Evolutionary conservation across 2,797 vertebrate species (phyloP).

Genomic region (Echiichthys vipera): DNA sequence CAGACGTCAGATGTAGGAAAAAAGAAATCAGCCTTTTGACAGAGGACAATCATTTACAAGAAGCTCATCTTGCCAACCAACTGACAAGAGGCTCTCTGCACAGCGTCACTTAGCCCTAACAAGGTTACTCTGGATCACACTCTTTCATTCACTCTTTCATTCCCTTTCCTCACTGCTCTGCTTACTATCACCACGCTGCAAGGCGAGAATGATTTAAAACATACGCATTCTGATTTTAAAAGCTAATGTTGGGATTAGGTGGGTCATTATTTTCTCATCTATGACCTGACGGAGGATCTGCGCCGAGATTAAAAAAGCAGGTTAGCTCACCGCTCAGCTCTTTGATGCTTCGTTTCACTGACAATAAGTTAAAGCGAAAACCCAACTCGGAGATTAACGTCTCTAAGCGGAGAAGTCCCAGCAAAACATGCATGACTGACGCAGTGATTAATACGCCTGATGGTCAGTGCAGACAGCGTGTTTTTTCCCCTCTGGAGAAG

Average conservation of each 20-base stretch:
- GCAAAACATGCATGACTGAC: slow-evolving; percentile 76
- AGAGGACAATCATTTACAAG: slow-evolving; percentile 76
- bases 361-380: slow-evolving; percentile 79
- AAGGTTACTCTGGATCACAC: slow-evolving; percentile 84
- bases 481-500: slow-evolving; percentile 62
- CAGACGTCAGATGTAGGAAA: slow-evolving; percentile 64
- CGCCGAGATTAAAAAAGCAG: slow-evolving; percentile 79
- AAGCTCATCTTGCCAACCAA: slow-evolving; percentile 81
- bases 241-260: slow-evolving; percentile 84
- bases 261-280: slow-evolving; percentile 85
- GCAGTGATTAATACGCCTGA: slow-evolving; percentile 71
- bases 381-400: slow-evolving; percentile 72
- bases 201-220: slow-evolving; percentile 84
- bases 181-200: slow-evolving; percentile 78
- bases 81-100: slow-evolving; percentile 86
- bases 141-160: slow-evolving; percentile 77
- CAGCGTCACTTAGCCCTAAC: slow-evolving; percentile 86
- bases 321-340: slow-evolving; percentile 68
- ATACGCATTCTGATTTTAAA: slow-evolving; percentile 82
- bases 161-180: slow-evolving; percentile 75
- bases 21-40: slow-evolving; percentile 70
- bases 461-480: slow-evolving; percentile 64
- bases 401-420: slow-evolving; percentile 59
- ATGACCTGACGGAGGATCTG: slow-evolving; percentile 65
- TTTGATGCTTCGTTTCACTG: slow-evolving; percentile 75